A percentile compares a stretch with the other conserved stretches of the same genome.
Evolutionary conservation across 2,113 vertebrate species (phyloP).

Genomic region (Clarias gariepinus): DNA sequence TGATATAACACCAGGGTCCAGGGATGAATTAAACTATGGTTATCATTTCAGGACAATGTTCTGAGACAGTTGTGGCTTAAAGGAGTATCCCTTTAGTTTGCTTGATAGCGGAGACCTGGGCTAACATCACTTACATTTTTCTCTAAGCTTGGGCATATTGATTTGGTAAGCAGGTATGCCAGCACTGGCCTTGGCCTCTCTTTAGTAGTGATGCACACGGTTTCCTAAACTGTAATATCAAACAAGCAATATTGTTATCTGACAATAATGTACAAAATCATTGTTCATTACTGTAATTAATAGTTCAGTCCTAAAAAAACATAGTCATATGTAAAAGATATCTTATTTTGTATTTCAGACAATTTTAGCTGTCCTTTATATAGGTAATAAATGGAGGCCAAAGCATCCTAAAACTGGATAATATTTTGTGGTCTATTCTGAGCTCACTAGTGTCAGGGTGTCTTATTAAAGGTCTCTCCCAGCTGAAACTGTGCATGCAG

Average conservation of each 20-base stretch:
- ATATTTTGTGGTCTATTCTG: not conserved
- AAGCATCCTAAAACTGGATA: not conserved
- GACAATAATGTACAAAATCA: too few relatives aligned
- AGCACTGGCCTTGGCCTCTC: not conserved
- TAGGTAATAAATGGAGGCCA: not conserved
- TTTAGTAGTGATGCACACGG: too few relatives aligned
- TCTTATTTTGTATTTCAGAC: too few relatives aligned
- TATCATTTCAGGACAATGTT: not conserved
- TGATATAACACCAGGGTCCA: too few relatives aligned
- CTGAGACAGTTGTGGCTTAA: not conserved
- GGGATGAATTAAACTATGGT: not conserved
- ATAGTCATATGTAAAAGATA: too few relatives aligned
- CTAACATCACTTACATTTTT: not conserved
- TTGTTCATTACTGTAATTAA: too few relatives aligned
- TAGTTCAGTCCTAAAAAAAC: too few relatives aligned
- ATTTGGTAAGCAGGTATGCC: not conserved
- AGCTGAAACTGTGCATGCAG: constrained; percentile 62
- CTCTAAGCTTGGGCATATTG: not conserved
- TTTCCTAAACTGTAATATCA: too few relatives aligned
- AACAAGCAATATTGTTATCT: too few relatives aligned
- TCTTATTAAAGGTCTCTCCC: constrained; percentile 69
- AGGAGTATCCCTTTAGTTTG: not conserved
- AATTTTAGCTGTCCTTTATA: too few relatives aligned
- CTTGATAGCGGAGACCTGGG: not conserved
- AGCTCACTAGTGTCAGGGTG: constrained; percentile 60